A percentile compares a stretch with the other conserved stretches of the same genome.
These are phyloP conservation scores for Planococcus citri DNA, from an alignment of 1,140 invertebrate species.

Conservation along the genomic window DNA sequence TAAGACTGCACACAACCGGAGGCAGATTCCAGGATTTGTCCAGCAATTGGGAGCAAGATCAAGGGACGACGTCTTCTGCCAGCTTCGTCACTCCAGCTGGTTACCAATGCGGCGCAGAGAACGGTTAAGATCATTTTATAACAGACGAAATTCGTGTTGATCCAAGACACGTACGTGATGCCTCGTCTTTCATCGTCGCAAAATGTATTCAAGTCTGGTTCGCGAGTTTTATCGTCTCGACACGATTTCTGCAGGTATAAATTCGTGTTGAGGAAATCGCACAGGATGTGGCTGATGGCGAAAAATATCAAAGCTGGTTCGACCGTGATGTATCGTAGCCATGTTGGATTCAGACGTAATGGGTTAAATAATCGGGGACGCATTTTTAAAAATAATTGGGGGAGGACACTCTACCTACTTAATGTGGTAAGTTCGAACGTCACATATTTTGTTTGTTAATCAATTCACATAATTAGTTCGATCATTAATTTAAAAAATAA, in stretches of 20 bases:
- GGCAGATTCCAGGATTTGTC: slow-evolving; percentile 28
- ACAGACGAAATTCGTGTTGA: slow-evolving; percentile 9
- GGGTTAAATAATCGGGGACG: background rate
- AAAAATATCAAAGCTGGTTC: background rate
- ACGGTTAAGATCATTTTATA: slow-evolving; percentile 13
- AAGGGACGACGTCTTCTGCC: slow-evolving; percentile 34
- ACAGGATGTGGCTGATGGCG: background rate
- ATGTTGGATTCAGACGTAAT: background rate
- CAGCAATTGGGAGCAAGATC: slow-evolving; percentile 34
- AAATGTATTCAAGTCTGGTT: background rate
- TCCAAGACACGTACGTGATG: slow-evolving; percentile 13
- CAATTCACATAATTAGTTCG: too few relatives aligned
- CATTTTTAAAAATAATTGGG: background rate
- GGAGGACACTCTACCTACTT: too few relatives aligned
- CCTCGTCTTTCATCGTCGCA: slow-evolving; percentile 9
- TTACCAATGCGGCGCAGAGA: slow-evolving; percentile 23
- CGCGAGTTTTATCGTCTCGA: background rate
- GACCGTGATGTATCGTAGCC: background rate
- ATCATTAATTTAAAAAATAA: too few relatives aligned
- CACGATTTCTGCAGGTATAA: slow-evolving; percentile 9
- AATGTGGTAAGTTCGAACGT: too few relatives aligned
- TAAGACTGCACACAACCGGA: slow-evolving; percentile 36
- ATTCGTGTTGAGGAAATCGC: background rate
- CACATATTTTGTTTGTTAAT: too few relatives aligned
- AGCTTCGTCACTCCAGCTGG: slow-evolving; percentile 28